phyloP scores from a whole-genome alignment of 2,113 vertebrate species.

The Aleadryas rufinucha region DNA sequence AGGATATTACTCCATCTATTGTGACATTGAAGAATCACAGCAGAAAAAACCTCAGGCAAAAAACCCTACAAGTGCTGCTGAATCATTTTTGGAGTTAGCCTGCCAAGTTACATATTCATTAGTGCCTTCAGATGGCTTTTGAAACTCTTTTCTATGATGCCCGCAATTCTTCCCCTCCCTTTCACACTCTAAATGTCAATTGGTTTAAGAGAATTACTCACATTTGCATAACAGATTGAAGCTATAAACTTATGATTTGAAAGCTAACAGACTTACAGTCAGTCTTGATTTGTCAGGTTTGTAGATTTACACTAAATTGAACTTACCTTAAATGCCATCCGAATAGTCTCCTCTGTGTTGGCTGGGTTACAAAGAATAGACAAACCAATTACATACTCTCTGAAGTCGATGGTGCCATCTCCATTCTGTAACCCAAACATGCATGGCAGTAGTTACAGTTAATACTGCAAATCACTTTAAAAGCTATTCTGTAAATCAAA shows the following conservation, averaged over 20 bases:
- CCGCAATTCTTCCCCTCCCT: constrained; percentile 15
- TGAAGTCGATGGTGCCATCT: constrained; percentile 95
- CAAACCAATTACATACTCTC: constrained; percentile 97
- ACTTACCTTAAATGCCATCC: constrained; percentile 90
- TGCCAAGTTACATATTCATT: constrained; percentile 49
- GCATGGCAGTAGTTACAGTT: neutral
- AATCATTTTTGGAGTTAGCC: constrained; percentile 47
- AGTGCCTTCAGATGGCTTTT: constrained; percentile 11
- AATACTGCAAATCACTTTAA: neutral
- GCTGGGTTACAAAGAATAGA: constrained; percentile 91
- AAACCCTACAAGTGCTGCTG: neutral
- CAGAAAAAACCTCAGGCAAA: neutral
- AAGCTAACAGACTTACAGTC: constrained; percentile 63
- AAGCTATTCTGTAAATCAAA: neutral
- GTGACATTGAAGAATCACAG: neutral
- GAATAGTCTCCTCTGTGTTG: constrained; percentile 92
- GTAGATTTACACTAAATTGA: neutral
- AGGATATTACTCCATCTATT: constrained; percentile 33
- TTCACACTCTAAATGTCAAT: constrained; percentile 47
- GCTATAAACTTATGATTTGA: constrained; percentile 54
- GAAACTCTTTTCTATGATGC: neutral
- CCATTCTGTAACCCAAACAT: constrained; percentile 76
- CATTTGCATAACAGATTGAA: constrained; percentile 49
- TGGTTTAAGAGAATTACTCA: constrained; percentile 63
- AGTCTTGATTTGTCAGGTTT: constrained; percentile 47